Evolutionary conservation across 1,140 invertebrate species (phyloP), one percentile per base, ranked within the genome.

Genomic region (Riptortus pedestris): DNA sequence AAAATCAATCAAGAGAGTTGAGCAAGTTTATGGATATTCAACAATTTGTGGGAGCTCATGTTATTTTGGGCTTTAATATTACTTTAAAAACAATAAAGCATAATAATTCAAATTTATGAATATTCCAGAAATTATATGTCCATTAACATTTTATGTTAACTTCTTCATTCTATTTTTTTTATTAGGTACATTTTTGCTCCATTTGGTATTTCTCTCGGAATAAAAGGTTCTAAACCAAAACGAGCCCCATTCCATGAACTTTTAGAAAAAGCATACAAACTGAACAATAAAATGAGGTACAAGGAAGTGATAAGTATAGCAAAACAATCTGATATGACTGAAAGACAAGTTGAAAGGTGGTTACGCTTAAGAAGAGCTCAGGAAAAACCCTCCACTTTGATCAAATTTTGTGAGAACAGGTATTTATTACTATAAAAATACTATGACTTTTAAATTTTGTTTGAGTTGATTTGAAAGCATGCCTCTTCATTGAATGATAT

Each of bases 381-480:
- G 75, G 90, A 92, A 70, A 91, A 86, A 72, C 91, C 91, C 0
- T 90, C 88, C 12, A 91, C 87, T 9, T 77, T 96, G 43, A 83
- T 85, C n/a, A 96, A 95, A 74, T 96, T 96, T 74, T 90, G 87
- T 72, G 92, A 96, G 77, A 91, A 87, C 73, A 81, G 85, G 74
- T 84, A 73, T 72, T 71, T 63, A 31, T 5, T 43, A 12, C 24
- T 11, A 2, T n/a, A 1, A 45, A 1, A 45, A 47, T 47, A n/a
- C n/a, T n/a, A n/a, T n/a, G n/a, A n/a, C n/a, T n/a, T n/a, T n/a
- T n/a, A 33, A 51, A 16, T 38, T 64, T 48, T 57, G 64, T 64
- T 52, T 29, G 24, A 18, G 45, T 14, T 14, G 24, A 7, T 55
- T 59, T 47, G 45, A 31, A 62, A 58, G 43, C 28, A n/a, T n/a